Base-by-base conservation (phyloP, 1,140 invertebrate species). In the Pseudomyrmex sp. region DNA sequence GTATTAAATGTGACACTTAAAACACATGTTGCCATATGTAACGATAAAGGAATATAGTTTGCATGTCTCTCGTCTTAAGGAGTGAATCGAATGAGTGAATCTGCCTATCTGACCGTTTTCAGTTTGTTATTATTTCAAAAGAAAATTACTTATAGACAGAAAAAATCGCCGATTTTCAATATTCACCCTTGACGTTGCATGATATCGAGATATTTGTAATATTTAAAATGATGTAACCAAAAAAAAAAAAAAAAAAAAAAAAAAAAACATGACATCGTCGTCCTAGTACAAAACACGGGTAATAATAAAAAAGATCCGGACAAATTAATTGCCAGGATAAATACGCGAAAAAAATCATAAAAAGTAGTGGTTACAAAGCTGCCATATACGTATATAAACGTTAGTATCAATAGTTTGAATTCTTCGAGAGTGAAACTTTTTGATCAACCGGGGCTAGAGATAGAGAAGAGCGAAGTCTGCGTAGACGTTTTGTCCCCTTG, bases 71-170 rank as follows among this genome's bases (percentile, higher is more conserved):
- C 5, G 35, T 82, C 69, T 87, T 88, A 85, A 82, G 69, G 83
- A 69, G 2, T 87, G 85, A 87, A 87, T 75, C 59, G 54, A 75
- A 18, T 10, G 86, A 87, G 74, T 88, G 79, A 62, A 86, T 88
- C 58, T 54, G 59, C 65, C 54, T 88, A 63, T 87, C 77, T 65
- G 69, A 13, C 18, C 44, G 65, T 76, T 54, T 80, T 61, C 12
- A 46, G 23, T 80, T 56, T 87, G 35, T 35, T 35, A 50, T 63
- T 72, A 79, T 63, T 84, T 87, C 20, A 7, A 46, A 73, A 72
- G 52, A 68, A 68, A 20, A 82, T 44, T 82, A 44, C 20, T 26
- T 80, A 44, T 73, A 52, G 9, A 12, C 13, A 13, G 13, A 58
- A 9, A 58, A 7, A 50, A 59, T 83, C 10, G 62, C n/a, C 23